Evolutionary conservation across 2,113 vertebrate genomes (phyloP), one percentile per base, ranked within the genome.

Genomic region (Leiothrix lutea): DNA sequence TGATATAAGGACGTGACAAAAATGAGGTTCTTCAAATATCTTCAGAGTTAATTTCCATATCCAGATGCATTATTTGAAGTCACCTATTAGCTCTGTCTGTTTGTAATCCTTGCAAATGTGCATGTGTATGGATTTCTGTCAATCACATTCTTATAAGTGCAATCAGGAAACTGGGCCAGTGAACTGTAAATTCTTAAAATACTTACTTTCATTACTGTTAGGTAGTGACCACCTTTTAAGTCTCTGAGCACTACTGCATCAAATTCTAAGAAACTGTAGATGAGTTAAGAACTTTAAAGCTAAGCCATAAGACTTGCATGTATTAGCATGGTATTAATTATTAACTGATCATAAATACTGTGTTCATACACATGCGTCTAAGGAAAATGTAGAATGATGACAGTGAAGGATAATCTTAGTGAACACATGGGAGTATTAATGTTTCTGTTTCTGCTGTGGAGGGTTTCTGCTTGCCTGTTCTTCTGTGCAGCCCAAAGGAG

Each of bases 81-180:
- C 42, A 11, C 7, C 8, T 56, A 22, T 53, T 80, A 86, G 19
- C 24, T 19, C 36, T 65, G 2, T 44, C 31, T 75, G 12, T 89
- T n/a, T 88, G 45, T 25, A 51, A 31, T 36, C 67, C 38, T 58
- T 95, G n/a, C 20, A 56, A 29, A 71, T 36, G 9, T 78, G 48
- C 9, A 29, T 22, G 15, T 0, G 0, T 53, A 8, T 79, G 64
- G 12, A n/a, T 83, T 90, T 88, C 29, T 73, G 3, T 72, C 1
- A 0, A 8, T 90, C 22, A 1, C 36, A 3, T 87, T 65, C 62
- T 82, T 28, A 17, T 38, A 77, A 33, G 25, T 74, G 13, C 40
- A 64, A 3, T 44, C 73, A 88, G 51, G 69, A 90, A 90, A 88
- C 18, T 14, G 35, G 54, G 89, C 25, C n/a, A 67, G 19, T 79